phyloP scores from a whole-genome alignment of 2,888 invertebrate genomes.

The Drosophila aldrichi region DNA sequence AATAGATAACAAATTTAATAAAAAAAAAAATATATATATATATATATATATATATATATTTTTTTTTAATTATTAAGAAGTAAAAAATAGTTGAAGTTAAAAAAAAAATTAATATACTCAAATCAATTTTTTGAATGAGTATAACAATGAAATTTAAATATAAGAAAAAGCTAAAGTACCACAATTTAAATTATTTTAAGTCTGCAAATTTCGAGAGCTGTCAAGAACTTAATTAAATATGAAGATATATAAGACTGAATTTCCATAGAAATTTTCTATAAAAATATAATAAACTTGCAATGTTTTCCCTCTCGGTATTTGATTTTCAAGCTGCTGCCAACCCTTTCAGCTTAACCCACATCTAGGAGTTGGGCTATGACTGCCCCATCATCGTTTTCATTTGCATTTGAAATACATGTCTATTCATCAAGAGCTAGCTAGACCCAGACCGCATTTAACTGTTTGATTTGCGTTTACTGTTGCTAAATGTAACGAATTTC shows the following conservation, averaged over 20 bases:
- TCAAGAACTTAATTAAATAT: neutral
- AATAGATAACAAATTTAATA: too few species aligned
- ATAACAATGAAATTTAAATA: too few species aligned
- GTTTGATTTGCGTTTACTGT: slow-evolving; percentile 8
- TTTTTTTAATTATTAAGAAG: too few species aligned
- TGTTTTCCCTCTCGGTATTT: neutral
- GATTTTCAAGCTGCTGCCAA: neutral
- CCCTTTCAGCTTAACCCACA: neutral
- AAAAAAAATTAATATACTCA: too few species aligned
- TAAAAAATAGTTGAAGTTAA: too few species aligned
- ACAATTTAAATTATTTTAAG: too few species aligned
- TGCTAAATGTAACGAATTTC: slow-evolving; percentile 23
- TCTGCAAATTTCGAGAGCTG: too few species aligned
- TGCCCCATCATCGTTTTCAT: neutral
- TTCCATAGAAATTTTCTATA: neutral
- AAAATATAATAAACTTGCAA: neutral
- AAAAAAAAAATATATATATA: neutral
- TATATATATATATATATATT: too few species aligned
- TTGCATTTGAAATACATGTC: slow-evolving; percentile 4
- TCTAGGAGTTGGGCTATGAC: neutral
- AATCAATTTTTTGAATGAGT: too few species aligned
- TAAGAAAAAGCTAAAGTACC: too few species aligned
- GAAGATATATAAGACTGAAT: neutral
- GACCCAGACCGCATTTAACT: neutral
- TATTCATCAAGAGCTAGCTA: neutral